phyloP scores from a whole-genome alignment of 2,797 vertebrate genomes.

The Psittacula echo region DNA sequence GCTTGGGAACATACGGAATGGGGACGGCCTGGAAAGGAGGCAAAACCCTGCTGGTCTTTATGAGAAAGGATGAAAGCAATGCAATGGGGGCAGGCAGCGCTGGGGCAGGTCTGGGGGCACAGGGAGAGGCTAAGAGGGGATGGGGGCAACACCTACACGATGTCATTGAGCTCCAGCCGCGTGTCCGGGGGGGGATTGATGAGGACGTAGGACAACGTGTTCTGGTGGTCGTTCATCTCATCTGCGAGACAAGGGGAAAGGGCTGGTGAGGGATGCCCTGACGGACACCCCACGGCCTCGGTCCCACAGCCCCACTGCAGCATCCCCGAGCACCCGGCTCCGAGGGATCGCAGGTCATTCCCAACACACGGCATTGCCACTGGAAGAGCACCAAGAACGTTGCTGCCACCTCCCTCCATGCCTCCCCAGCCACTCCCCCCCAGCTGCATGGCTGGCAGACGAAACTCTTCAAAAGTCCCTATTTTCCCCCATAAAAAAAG shows the following conservation, averaged over 20 bases:
- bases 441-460: background rate
- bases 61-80: fast-evolving
- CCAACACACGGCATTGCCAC: background rate
- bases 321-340: fast-evolving
- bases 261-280: background rate
- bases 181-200: conserved; percentile 97
- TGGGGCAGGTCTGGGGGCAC: background rate
- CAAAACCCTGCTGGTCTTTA: fast-evolving
- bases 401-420: background rate
- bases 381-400: fast-evolving
- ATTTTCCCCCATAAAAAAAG: background rate
- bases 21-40: background rate
- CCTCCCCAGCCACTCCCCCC: background rate
- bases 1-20: fast-evolving
- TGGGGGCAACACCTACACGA: conserved; percentile 83
- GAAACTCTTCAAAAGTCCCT: background rate
- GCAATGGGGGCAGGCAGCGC: fast-evolving
- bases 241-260: conserved; percentile 78
- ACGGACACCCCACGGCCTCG: fast-evolving
- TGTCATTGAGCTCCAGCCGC: conserved; percentile 92
- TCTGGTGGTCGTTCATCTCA: conserved; percentile 98
- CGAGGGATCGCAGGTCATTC: fast-evolving
- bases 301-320: background rate
- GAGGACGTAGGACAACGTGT: conserved; percentile 96
- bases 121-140: background rate